These are phyloP conservation scores for Pica pica DNA, from an alignment of 2,113 vertebrate genomes.

Conservation along the genomic window DNA sequence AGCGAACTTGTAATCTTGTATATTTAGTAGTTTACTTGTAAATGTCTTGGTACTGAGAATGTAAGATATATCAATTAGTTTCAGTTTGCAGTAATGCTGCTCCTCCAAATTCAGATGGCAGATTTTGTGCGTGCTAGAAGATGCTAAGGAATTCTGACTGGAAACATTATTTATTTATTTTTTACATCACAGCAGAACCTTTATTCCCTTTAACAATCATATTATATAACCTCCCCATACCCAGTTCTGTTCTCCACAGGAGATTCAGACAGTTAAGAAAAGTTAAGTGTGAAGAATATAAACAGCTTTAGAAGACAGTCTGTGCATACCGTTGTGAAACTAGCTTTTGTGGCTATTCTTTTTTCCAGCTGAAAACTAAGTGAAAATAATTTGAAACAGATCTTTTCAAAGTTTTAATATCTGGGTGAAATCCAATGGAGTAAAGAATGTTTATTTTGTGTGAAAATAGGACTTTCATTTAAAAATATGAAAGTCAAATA, in stretches of 20 bases:
- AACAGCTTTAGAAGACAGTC: not conserved
- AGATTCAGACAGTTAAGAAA: slow-evolving; percentile 32
- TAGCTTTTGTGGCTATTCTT: not conserved
- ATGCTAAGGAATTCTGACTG: slow-evolving; percentile 1
- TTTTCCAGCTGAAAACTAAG: not conserved
- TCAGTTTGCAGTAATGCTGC: not conserved
- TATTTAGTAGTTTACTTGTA: slow-evolving; percentile 75
- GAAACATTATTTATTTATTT: slow-evolving; percentile 8
- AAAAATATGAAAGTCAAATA: not conserved
- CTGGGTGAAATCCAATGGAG: not conserved
- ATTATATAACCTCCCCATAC: not conserved
- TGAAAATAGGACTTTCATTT: not conserved
- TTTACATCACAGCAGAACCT: slow-evolving; percentile 5
- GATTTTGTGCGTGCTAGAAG: not conserved
- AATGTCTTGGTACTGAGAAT: slow-evolving; percentile 47
- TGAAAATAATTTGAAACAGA: not conserved
- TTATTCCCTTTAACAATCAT: not conserved
- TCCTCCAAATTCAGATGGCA: not conserved
- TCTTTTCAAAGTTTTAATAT: not conserved
- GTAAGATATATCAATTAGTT: slow-evolving; percentile 47
- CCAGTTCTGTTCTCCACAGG: not conserved
- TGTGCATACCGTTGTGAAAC: not conserved
- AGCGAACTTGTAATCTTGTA: slow-evolving; percentile 73
- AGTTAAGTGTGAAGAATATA: slow-evolving; percentile 23
- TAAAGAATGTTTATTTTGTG: not conserved